A percentile compares a stretch with the other conserved stretches of the same genome.
Conservation (phyloP, 2,888 invertebrate species). For the Pycnomerus fuliginosus region DNA sequence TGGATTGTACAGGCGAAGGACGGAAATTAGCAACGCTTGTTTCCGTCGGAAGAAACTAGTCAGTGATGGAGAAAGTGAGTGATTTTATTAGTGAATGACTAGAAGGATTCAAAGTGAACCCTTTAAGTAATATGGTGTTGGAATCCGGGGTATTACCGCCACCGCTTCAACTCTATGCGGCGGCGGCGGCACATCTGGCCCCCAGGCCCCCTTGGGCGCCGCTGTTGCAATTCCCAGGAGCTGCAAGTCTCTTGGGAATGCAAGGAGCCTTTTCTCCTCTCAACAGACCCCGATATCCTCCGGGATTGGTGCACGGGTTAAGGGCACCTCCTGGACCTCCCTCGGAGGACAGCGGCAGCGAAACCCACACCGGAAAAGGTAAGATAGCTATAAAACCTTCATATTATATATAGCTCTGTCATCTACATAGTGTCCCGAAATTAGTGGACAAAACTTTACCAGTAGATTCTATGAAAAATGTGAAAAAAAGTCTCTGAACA, state of each 20-base stretch:
- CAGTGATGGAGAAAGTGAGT: constrained; percentile 3
- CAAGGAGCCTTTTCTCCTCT: constrained; percentile 52
- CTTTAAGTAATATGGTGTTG: constrained; percentile 60
- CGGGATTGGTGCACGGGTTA: constrained; percentile 43
- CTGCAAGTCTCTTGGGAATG: constrained; percentile 52
- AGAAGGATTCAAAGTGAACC: constrained; percentile 32
- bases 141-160: constrained; percentile 66
- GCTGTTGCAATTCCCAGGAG: constrained; percentile 53
- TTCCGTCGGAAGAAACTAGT: too few species aligned
- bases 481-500: too few species aligned
- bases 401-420: too few species aligned
- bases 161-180: constrained; percentile 69
- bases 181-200: constrained; percentile 64
- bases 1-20: too few species aligned
- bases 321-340: constrained; percentile 51
- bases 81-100: constrained; percentile 19
- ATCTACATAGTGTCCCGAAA: too few species aligned
- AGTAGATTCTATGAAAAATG: too few species aligned
- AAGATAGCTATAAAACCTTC: too few species aligned
- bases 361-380: constrained; percentile 53
- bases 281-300: constrained; percentile 49
- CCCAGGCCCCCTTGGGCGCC: constrained; percentile 60
- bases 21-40: too few species aligned
- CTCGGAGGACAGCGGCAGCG: constrained; percentile 53
- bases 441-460: too few species aligned